Evolutionary conservation across 2,888 invertebrate species (phyloP).

Genomic region (Cryptosula pallasiana): DNA sequence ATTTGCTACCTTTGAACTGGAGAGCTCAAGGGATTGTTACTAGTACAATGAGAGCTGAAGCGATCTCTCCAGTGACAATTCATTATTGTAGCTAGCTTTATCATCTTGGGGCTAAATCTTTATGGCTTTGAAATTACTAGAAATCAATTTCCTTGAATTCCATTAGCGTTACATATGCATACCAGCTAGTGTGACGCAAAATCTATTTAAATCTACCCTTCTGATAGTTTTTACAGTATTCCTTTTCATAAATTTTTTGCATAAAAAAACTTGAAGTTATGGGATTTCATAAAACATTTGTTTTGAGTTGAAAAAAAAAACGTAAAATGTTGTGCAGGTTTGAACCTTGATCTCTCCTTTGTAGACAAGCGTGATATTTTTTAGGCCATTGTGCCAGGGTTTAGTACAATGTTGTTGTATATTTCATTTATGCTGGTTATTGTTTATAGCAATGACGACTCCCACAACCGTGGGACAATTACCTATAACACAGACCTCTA

Average conservation of each 20-base stretch:
- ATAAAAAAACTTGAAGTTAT: too few relatives aligned
- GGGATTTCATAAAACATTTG: too few relatives aligned
- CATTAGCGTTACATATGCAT: constrained; percentile 15
- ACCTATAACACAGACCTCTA: constrained; percentile 1
- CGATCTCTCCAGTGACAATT: neutral
- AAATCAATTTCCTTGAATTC: constrained; percentile 19
- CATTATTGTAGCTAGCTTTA: neutral
- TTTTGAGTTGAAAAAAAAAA: too few relatives aligned
- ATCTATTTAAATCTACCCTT: too few relatives aligned
- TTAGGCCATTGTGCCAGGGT: too few relatives aligned
- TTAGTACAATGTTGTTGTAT: neutral
- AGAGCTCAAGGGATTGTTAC: neutral
- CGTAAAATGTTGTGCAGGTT: too few relatives aligned
- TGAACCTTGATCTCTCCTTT: too few relatives aligned
- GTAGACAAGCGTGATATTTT: too few relatives aligned
- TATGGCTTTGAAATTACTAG: constrained; percentile 20
- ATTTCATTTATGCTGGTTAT: neutral
- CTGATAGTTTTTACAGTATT: too few relatives aligned
- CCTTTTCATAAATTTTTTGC: too few relatives aligned
- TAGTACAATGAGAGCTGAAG: neutral
- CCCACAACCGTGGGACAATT: neutral
- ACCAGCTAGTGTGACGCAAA: too few relatives aligned
- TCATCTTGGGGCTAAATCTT: constrained; percentile 22
- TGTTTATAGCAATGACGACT: constrained; percentile 16
- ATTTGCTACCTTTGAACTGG: constrained; percentile 5